Evolutionary conservation across 2,113 vertebrate genomes (phyloP).

Genomic region (Caranx ignobilis): DNA sequence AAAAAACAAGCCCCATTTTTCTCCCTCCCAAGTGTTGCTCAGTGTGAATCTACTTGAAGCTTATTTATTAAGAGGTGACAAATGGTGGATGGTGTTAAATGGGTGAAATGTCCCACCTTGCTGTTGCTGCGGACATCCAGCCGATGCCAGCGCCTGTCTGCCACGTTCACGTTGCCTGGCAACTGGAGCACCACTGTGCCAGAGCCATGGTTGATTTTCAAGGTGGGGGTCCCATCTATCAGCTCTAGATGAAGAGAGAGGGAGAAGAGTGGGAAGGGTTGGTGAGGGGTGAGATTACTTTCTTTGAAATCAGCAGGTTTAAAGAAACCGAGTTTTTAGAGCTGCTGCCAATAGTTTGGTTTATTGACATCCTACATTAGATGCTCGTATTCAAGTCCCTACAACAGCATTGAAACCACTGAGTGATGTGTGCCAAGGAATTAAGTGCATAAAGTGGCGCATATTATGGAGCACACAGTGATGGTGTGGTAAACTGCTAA

Average conservation of each 20-base stretch:
- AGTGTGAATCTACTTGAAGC: neutral
- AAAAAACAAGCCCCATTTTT: neutral
- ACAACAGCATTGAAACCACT: neutral
- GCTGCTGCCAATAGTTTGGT: neutral
- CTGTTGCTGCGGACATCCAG: slow-evolving; percentile 89
- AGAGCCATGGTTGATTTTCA: slow-evolving; percentile 90
- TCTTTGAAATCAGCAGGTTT: slow-evolving; percentile 10
- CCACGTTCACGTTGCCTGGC: slow-evolving; percentile 88
- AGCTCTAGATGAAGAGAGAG: slow-evolving; percentile 81
- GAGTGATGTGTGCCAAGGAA: neutral
- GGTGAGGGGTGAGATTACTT: slow-evolving; percentile 6
- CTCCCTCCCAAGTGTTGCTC: neutral
- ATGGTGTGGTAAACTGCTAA: neutral
- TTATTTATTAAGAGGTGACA: slow-evolving; percentile 1
- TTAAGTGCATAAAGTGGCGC: neutral
- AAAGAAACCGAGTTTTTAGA: slow-evolving; percentile 7
- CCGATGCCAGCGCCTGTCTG: slow-evolving; percentile 91
- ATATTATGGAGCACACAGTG: neutral
- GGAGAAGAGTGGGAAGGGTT: slow-evolving; percentile 3
- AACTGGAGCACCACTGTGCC: slow-evolving; percentile 88
- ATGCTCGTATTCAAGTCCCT: neutral
- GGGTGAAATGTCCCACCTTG: slow-evolving; percentile 82
- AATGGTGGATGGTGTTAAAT: slow-evolving; percentile 10
- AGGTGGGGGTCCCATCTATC: slow-evolving; percentile 85
- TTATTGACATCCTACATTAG: slow-evolving; percentile 8